A percentile compares a stretch with the other conserved stretches of the same genome.
Evolutionary conservation across 2,113 vertebrate genomes (phyloP).

Genomic region (Sisor rabdophorus): DNA sequence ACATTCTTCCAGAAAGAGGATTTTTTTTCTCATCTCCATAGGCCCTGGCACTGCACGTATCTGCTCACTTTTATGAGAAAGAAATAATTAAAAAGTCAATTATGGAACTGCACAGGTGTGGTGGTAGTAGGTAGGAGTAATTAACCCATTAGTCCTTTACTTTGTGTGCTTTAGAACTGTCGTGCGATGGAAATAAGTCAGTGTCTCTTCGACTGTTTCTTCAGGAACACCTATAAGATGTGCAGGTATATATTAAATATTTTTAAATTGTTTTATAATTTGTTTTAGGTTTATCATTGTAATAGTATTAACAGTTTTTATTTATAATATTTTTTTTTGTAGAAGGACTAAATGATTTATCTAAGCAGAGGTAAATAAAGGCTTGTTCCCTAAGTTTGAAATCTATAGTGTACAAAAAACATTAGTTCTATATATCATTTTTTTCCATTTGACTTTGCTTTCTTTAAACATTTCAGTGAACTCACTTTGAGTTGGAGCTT

Average conservation of each 20-base stretch:
- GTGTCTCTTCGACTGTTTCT: background rate
- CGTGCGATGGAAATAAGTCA: background rate
- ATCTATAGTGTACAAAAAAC: background rate
- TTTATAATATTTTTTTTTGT: no score
- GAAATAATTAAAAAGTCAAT: background rate
- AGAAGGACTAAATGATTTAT: background rate
- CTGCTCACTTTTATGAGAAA: background rate
- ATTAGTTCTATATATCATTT: background rate
- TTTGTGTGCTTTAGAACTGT: background rate
- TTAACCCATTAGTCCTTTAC: background rate
- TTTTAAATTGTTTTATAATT: background rate
- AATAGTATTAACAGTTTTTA: no score
- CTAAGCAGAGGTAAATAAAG: background rate
- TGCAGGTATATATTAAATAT: background rate
- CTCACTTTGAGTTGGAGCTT: background rate
- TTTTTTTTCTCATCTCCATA: constrained; percentile 31
- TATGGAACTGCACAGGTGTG: background rate
- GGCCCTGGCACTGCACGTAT: constrained; percentile 31
- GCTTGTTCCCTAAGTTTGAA: background rate
- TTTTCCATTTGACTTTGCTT: background rate
- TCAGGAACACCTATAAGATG: background rate
- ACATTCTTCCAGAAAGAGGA: constrained; percentile 44
- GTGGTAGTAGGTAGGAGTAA: background rate
- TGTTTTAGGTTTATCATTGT: no score
- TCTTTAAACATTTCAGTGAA: background rate